Base-by-base conservation (phyloP, 2,888 invertebrate genomes). In the Thera britannica region DNA sequence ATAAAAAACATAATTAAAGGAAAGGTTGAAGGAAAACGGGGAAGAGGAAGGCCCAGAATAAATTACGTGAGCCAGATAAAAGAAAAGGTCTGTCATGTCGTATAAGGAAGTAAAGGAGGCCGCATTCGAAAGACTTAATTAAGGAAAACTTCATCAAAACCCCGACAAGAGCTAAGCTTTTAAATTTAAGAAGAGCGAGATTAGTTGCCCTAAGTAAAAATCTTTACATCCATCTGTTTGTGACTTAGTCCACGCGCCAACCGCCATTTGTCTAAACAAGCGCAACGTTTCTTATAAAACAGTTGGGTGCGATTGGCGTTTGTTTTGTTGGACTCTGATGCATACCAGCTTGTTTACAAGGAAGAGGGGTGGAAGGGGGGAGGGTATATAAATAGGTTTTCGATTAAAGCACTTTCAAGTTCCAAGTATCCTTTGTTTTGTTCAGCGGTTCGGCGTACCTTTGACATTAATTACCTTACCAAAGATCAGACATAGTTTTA, bases 221-320 rank as follows among this genome's bases (percentile, higher is more conserved):
- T n/a, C n/a, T n/a, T n/a, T n/a, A n/a, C n/a, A n/a, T n/a, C n/a
- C n/a, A n/a, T n/a, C n/a, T n/a, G n/a, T n/a, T n/a, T n/a, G n/a
- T n/a, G n/a, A n/a, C 72, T 74, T 72, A 51, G 34, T 63, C 83
- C 83, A 74, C 65, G 67, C 77, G 38, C 52, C 48, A 67, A 72
- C 54, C 64, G 74, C 70, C 79, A 77, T 78, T 81, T 80, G 79
- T 83, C 73, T 88, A 86, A 86, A 88, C 86, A 87, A 79, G 74
- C 74, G 75, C 76, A 65, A 71, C 69, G 79, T 81, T 86, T 84
- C 84, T 83, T 83, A 79, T 77, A 83, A 83, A 78, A 79, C 86
- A 86, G 86, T 84, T 86, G 88, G 80, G 46, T 74, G 82, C 83
- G 76, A 79, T 79, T 81, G 76, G 68, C 63, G 52, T 85, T 86